These are phyloP conservation scores for Drosophila arizonae DNA, from an alignment of 1,140 invertebrate species.

Conservation along the genomic window DNA sequence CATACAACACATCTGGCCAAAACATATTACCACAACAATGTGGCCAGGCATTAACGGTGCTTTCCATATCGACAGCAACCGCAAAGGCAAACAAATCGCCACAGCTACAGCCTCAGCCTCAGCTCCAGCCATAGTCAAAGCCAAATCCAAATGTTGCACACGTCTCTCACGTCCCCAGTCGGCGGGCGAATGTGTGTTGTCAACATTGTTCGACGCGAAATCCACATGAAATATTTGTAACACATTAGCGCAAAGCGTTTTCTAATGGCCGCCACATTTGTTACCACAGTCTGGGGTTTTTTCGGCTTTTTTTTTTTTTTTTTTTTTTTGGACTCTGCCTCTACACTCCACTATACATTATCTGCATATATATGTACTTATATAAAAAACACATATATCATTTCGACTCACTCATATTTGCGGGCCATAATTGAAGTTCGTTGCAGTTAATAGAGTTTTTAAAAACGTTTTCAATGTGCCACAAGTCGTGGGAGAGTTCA, in stretches of 20 bases:
- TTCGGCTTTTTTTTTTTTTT: conserved; percentile 25
- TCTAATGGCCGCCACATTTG: conserved; percentile 71
- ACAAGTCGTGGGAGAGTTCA: conserved; percentile 17
- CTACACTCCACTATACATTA: too few species aligned
- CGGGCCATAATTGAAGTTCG: conserved; percentile 29
- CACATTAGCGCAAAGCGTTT: conserved; percentile 76
- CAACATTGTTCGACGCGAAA: conserved; percentile 42
- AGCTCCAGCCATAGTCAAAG: conserved; percentile 9
- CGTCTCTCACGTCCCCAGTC: background rate
- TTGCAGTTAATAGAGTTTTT: conserved; percentile 42
- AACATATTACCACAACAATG: conserved; percentile 80
- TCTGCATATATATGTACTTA: conserved; percentile 1
- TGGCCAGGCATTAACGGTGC: conserved; percentile 70
- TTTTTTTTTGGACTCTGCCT: background rate
- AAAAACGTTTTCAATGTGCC: conserved; percentile 6
- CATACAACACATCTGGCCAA: conserved; percentile 57
- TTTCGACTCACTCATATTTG: conserved; percentile 26
- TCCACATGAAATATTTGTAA: conserved; percentile 76
- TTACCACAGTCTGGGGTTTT: conserved; percentile 32
- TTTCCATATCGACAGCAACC: conserved; percentile 53
- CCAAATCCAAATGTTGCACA: conserved; percentile 13
- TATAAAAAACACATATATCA: conserved; percentile 35
- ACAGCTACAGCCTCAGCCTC: background rate
- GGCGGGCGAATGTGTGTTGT: conserved; percentile 17
- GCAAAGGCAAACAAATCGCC: conserved; percentile 49